A percentile compares a stretch with the other conserved stretches of the same genome.
phyloP scores from a whole-genome alignment of 2,888 invertebrate species.

The Drosophila stalkeri region DNA sequence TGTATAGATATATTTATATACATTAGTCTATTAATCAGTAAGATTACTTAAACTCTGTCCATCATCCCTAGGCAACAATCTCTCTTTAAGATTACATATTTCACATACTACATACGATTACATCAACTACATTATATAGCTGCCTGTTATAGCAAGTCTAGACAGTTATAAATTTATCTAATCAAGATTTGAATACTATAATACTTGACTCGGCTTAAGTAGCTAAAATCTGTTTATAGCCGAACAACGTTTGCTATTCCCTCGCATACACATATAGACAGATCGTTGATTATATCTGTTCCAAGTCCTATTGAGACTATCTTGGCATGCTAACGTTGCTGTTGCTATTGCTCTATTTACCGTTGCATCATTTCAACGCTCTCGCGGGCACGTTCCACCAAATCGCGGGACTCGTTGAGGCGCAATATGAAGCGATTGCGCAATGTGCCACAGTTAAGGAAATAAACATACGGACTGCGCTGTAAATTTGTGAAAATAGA shows the following conservation, averaged over 20 bases:
- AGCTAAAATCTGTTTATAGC: background rate
- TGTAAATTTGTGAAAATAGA: constrained; percentile 50
- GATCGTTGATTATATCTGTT: too few species aligned
- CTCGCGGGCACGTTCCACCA: constrained; percentile 85
- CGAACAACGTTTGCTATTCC: background rate
- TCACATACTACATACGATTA: background rate
- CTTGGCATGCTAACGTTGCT: background rate
- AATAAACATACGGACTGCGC: constrained; percentile 85
- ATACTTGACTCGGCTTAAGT: background rate
- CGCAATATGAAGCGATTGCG: constrained; percentile 85
- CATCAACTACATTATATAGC: background rate
- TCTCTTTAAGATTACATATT: background rate
- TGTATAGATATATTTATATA: too few species aligned
- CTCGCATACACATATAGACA: background rate
- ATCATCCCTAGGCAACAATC: background rate
- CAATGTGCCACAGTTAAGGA: constrained; percentile 85
- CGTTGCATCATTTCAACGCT: constrained; percentile 83
- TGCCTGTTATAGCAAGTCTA: background rate
- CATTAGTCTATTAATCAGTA: background rate
- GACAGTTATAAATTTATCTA: background rate
- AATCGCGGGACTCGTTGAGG: constrained; percentile 84
- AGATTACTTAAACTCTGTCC: background rate
- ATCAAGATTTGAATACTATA: background rate
- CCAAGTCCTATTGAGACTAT: background rate
- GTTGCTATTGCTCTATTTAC: constrained; percentile 60